phyloP scores from a whole-genome alignment of 1,140 invertebrate species.

The Drosophila obscura region DNA sequence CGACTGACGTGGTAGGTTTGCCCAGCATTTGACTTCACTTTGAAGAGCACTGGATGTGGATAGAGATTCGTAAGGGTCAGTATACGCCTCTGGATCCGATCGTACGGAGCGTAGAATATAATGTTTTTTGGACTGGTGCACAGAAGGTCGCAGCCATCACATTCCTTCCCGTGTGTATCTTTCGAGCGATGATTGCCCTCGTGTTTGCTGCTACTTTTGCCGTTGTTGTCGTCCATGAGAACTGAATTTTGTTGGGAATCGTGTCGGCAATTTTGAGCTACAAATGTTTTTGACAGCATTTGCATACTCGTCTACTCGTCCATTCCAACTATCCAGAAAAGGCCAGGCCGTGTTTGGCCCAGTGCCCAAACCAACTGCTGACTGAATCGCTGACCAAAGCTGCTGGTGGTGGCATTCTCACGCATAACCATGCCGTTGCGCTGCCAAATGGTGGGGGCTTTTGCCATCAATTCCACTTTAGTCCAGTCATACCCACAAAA shows the following conservation, averaged over 20 bases:
- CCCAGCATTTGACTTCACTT: constrained; percentile 41
- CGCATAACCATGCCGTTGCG: constrained; percentile 42
- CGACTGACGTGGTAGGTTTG: constrained; percentile 31
- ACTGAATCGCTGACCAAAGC: constrained; percentile 40
- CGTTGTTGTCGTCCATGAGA: constrained; percentile 11
- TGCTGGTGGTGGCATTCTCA: constrained; percentile 42
- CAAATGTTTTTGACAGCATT: constrained; percentile 58
- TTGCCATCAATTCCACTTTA: constrained; percentile 43
- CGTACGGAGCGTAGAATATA: constrained; percentile 58
- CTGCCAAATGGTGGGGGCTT: constrained; percentile 25
- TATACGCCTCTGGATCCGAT: constrained; percentile 33
- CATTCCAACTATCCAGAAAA: background rate
- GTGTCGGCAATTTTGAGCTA: constrained; percentile 32
- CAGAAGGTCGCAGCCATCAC: constrained; percentile 9
- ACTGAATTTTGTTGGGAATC: constrained; percentile 49
- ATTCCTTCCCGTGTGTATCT: background rate
- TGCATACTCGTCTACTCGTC: constrained; percentile 47
- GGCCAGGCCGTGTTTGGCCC: constrained; percentile 42
- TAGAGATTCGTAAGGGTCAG: constrained; percentile 54
- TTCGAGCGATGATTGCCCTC: constrained; percentile 12
- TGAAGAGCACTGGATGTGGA: constrained; percentile 25
- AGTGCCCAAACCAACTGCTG: background rate
- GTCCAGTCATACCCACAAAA: background rate
- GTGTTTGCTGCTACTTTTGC: background rate
- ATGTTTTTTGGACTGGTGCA: constrained; percentile 37